These are phyloP conservation scores for Paradoxurus hermaphroditus DNA, from an alignment of 2,113 vertebrate genomes.

Conservation along the genomic window DNA sequence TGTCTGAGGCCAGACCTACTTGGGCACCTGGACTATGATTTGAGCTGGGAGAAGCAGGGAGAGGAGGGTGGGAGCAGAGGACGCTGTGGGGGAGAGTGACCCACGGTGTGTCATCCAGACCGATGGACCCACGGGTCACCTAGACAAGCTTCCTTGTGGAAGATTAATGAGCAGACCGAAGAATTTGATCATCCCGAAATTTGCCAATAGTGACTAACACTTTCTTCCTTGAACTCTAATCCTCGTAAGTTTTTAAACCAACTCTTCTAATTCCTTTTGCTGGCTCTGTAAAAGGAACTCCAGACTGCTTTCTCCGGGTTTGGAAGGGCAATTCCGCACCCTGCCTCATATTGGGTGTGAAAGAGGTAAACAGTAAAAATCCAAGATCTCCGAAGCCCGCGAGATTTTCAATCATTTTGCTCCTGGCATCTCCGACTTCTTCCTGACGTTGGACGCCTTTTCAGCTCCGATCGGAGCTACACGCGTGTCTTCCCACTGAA, in stretches of 20 bases:
- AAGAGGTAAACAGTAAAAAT: not conserved
- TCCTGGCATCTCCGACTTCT: not conserved
- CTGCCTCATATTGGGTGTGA: not conserved
- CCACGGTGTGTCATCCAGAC: not conserved
- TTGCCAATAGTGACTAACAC: not conserved
- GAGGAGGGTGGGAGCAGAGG: too few relatives aligned
- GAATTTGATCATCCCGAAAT: slow-evolving; percentile 23
- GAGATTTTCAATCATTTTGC: not conserved
- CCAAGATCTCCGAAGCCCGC: not conserved
- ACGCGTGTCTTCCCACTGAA: not conserved
- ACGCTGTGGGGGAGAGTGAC: not conserved
- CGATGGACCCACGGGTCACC: not conserved
- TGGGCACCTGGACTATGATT: not conserved
- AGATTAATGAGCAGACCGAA: slow-evolving; percentile 1
- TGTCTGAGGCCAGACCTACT: not conserved
- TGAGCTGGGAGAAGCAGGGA: not conserved
- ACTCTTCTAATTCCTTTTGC: not conserved
- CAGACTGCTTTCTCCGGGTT: not conserved
- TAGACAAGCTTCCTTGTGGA: not conserved
- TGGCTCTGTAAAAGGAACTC: not conserved
- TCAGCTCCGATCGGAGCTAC: not conserved
- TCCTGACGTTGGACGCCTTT: not conserved
- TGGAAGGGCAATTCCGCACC: not conserved
- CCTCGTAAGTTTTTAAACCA: not conserved
- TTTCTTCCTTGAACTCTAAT: slow-evolving; percentile 18